These are phyloP conservation scores for Anthonomus grandis DNA, from an alignment of 1,140 invertebrate genomes.

Conservation along the genomic window DNA sequence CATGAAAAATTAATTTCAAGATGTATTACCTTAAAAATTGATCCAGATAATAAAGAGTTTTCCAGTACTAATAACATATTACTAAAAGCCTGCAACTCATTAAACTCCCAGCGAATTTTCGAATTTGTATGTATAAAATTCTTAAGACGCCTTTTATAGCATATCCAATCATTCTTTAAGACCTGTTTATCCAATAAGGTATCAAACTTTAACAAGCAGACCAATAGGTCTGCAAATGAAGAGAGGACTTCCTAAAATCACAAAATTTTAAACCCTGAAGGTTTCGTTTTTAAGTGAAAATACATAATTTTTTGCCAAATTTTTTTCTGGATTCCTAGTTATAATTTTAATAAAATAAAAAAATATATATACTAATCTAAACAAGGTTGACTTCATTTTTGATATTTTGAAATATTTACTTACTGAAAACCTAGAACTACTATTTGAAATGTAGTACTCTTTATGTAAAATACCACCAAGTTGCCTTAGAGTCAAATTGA, in stretches of 20 bases:
- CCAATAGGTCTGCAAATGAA: constrained; percentile 63
- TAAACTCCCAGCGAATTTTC: constrained; percentile 58
- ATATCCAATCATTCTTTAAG: constrained; percentile 66
- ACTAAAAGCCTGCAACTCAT: constrained; percentile 62
- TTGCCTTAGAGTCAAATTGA: constrained; percentile 64
- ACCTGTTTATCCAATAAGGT: constrained; percentile 62
- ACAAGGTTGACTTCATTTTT: too few species aligned
- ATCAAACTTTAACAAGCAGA: constrained; percentile 69
- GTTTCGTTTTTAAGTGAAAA: too few species aligned
- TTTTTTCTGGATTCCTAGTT: neutral
- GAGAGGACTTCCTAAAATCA: constrained; percentile 57
- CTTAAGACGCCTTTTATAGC: constrained; percentile 66
- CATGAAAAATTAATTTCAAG: constrained; percentile 42
- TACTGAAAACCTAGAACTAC: constrained; percentile 52
- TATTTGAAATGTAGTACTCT: constrained; percentile 49
- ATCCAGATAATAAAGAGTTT: constrained; percentile 57
- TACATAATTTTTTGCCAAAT: too few species aligned
- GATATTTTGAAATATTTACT: constrained; percentile 45
- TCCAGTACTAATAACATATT: constrained; percentile 65
- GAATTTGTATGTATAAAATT: constrained; percentile 65
- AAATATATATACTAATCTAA: too few species aligned
- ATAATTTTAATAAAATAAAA: neutral
- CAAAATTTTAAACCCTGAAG: too few species aligned
- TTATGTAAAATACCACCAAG: constrained; percentile 59
- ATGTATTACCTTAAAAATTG: constrained; percentile 61